phyloP scores from a whole-genome alignment of 2,113 vertebrate genomes.

The Cavia aperea region DNA sequence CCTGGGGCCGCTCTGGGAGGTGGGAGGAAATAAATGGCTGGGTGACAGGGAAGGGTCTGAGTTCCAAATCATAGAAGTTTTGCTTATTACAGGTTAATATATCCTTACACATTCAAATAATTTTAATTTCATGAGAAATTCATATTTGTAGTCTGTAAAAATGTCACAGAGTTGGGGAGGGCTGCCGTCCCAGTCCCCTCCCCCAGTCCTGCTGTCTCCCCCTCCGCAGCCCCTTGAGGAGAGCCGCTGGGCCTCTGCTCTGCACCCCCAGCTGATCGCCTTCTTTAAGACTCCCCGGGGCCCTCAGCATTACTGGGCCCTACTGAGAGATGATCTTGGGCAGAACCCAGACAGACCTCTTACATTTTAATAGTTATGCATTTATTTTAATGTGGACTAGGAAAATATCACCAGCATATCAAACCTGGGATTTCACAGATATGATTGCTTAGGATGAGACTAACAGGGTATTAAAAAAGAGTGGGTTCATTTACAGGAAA shows the following conservation, averaged over 20 bases:
- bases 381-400: slow-evolving; percentile 59
- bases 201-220: fast-evolving
- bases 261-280: not conserved
- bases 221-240: not conserved
- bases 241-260: not conserved
- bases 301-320: not conserved
- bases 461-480: slow-evolving; percentile 31
- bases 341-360: slow-evolving; percentile 35
- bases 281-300: not conserved
- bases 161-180: not conserved
- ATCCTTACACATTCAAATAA: not conserved
- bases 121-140: not conserved
- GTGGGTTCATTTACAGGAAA: slow-evolving; percentile 41
- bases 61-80: not conserved
- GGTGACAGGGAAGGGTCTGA: not conserved
- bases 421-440: slow-evolving; percentile 50
- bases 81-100: not conserved
- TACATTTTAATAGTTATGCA: slow-evolving; percentile 38
- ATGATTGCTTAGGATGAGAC: slow-evolving; percentile 49
- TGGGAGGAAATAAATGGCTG: not conserved
- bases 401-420: slow-evolving; percentile 58
- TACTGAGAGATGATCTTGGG: slow-evolving; percentile 30
- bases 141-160: not conserved
- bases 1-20: too few relatives aligned
- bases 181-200: not conserved